These are phyloP conservation scores for Siniperca chuatsi DNA, from an alignment of 2,113 vertebrate species.

Conservation along the genomic window DNA sequence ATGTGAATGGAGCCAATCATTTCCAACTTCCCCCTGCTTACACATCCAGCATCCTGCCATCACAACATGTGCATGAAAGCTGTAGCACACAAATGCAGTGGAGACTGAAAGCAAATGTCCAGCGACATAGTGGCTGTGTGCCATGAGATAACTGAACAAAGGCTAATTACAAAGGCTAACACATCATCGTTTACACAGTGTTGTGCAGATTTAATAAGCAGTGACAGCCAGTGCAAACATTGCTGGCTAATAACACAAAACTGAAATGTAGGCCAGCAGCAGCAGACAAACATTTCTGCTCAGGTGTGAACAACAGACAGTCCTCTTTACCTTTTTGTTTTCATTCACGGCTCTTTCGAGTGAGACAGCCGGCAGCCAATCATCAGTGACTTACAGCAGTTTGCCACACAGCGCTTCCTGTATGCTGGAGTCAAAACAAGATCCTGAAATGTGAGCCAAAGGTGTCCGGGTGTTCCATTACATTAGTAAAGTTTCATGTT, in stretches of 20 bases:
- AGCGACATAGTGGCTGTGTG: background rate
- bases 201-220: constrained; percentile 39
- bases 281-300: background rate
- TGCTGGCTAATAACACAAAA: constrained; percentile 20
- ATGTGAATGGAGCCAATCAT: background rate
- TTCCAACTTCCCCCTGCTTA: background rate
- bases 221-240: constrained; percentile 34
- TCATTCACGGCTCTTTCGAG: background rate
- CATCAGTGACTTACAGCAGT: background rate
- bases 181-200: constrained; percentile 41
- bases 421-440: constrained; percentile 16
- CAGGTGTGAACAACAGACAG: constrained; percentile 25
- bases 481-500: background rate
- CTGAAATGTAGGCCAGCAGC: background rate
- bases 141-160: constrained; percentile 22
- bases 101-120: constrained; percentile 2
- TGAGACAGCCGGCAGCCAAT: background rate
- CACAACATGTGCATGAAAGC: background rate
- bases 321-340: constrained; percentile 1
- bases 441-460: constrained; percentile 30
- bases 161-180: constrained; percentile 7
- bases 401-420: constrained; percentile 1
- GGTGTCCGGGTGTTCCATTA: constrained; percentile 2
- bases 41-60: background rate
- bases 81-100: background rate